phyloP scores from a whole-genome alignment of 2,113 vertebrate genomes.

The Pseudorhombus dupliciocellatus region DNA sequence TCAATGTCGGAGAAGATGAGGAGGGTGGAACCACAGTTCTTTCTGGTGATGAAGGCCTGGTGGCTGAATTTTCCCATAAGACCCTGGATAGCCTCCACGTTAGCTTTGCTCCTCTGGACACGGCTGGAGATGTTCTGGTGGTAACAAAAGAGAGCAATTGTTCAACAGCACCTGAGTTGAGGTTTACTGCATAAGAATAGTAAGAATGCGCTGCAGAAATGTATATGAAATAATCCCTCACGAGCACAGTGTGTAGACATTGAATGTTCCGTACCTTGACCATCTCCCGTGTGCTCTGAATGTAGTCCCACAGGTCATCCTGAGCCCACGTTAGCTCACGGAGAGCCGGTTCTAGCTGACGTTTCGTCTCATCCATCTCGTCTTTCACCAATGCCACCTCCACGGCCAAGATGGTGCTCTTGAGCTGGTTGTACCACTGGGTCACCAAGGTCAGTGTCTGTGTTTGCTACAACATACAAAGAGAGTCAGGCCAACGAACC shows the following conservation, averaged over 20 bases:
- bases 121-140: slow-evolving; percentile 68
- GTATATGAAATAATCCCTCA: neutral
- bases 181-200: too few relatives aligned
- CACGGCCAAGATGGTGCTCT: slow-evolving; percentile 75
- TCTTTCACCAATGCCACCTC: slow-evolving; percentile 69
- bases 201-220: too few relatives aligned
- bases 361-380: slow-evolving; percentile 69
- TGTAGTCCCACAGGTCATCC: slow-evolving; percentile 76
- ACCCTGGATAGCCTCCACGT: slow-evolving; percentile 74
- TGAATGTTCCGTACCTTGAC: slow-evolving; percentile 61
- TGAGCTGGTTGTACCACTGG: slow-evolving; percentile 79
- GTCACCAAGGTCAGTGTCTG: slow-evolving; percentile 76
- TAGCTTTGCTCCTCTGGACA: slow-evolving; percentile 80
- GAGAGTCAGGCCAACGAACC: neutral
- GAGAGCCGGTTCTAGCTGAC: slow-evolving; percentile 74
- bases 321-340: slow-evolving; percentile 75
- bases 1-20: slow-evolving; percentile 72
- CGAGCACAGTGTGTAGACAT: too few relatives aligned
- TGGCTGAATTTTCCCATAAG: slow-evolving; percentile 74
- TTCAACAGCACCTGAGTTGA: neutral
- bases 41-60: slow-evolving; percentile 69
- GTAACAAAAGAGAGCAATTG: slow-evolving; percentile 15
- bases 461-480: slow-evolving; percentile 66
- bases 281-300: slow-evolving; percentile 70
- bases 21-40: slow-evolving; percentile 60